Conservation (phyloP, 1,140 invertebrate species). For the Protaetia brevitarsis region DNA sequence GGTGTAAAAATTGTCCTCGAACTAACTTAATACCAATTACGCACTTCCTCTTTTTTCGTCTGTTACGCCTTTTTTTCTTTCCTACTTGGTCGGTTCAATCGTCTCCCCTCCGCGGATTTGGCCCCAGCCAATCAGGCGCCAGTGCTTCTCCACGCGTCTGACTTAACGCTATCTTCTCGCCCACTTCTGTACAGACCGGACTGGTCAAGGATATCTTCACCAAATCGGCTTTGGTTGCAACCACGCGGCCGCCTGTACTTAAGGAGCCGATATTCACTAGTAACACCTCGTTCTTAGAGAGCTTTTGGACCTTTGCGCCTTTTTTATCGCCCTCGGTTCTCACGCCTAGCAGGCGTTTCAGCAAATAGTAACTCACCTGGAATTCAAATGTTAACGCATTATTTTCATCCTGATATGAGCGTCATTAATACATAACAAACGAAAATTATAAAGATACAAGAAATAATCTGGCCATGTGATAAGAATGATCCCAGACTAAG, state of each 20-base stretch:
- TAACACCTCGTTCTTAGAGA: slow-evolving; percentile 84
- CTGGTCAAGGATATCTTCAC: slow-evolving; percentile 96
- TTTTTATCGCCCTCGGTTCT: slow-evolving; percentile 99
- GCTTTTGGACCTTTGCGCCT: slow-evolving; percentile 92
- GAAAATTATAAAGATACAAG: no score
- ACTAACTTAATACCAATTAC: no score
- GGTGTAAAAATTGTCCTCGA: no score
- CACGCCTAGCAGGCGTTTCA: slow-evolving; percentile 93
- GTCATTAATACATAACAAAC: no score
- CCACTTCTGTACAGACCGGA: slow-evolving; percentile 98
- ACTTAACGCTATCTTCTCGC: slow-evolving; percentile 97
- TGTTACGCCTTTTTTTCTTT: no score
- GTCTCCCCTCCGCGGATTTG: slow-evolving; percentile 90
- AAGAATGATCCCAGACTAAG: no score
- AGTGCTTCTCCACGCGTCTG: slow-evolving; percentile 98
- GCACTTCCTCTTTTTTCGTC: no score
- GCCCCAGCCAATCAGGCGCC: slow-evolving; percentile 98
- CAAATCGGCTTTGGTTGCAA: slow-evolving; percentile 95
- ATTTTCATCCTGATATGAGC: no score
- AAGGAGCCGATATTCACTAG: slow-evolving; percentile 99
- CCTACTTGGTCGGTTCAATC: slow-evolving; percentile 67
- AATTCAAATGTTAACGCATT: no score
- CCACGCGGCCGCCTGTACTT: slow-evolving; percentile 94
- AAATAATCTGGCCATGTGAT: no score
- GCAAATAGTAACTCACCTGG: slow-evolving; percentile 87